Evolutionary conservation across 2,888 invertebrate species (phyloP), one percentile per base, ranked within the genome.

Genomic region (Congeria kusceri): DNA sequence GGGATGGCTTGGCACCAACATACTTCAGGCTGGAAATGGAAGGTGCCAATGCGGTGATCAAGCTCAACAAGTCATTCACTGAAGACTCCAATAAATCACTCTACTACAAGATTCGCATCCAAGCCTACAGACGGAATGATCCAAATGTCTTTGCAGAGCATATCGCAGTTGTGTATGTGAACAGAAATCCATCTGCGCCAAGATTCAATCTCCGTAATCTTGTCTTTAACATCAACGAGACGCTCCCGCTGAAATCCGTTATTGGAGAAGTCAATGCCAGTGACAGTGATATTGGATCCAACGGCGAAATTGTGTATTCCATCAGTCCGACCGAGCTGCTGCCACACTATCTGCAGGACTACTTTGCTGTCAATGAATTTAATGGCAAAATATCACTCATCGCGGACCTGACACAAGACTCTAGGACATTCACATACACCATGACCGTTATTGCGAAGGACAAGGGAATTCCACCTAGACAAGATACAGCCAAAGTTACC

Each of bases 11-110:
- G n/a, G 86, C 84, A 0, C 53, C 63, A 15, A 96, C 96, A 87
- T 98, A 97, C 93, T 98, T 98, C 94, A 96, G 96, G 86, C 57
- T 72, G 23, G 64, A 47, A 29, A 96, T 98, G 9, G 97, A 98
- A 92, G 95, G 96, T 0, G 97, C 97, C 77, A 96, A 96, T 0
- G 98, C 98, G 0, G 95, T 96, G 0, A 94, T 98, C 5, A 63
- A 56, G 20, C 61, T 88, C 46, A 83, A 71, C 59, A 83, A 75
- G 49, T 62, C 77, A 5, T 80, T 89, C 67, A 69, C 73, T 0
- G 69, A 81, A 4, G 90, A 90, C 71, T 66, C 49, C n/a, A 73
- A 76, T 56, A 84, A 75, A 28, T 64, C 88, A 3, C 63, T 75
- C 18, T 39, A 13, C 0, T 90, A 89, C 64, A 73, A 64, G 66